Percentiles rank a stretch among this genome's conserved stretches.
These are phyloP conservation scores for Anadara kagoshimensis DNA, from an alignment of 1,140 invertebrate genomes.

Conservation along the genomic window DNA sequence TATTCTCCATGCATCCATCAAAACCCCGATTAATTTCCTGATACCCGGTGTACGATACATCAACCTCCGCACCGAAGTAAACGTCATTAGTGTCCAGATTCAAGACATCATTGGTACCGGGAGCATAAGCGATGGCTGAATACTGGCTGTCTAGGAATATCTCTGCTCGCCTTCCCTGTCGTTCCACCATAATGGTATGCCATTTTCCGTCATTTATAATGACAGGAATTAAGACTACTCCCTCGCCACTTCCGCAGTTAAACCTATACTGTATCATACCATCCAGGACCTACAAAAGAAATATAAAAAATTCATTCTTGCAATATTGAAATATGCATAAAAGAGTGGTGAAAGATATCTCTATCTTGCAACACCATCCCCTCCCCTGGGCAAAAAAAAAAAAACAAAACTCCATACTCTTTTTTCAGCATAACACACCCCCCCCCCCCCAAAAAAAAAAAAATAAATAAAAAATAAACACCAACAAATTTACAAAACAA, in stretches of 20 bases:
- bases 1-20: conserved; percentile 92
- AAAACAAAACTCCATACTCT: no score
- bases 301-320: no score
- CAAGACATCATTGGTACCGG: conserved; percentile 87
- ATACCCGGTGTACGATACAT: conserved; percentile 79
- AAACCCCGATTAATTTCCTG: conserved; percentile 87
- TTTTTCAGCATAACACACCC: no score
- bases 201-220: conserved; percentile 90
- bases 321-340: no score
- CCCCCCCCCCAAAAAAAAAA: no score
- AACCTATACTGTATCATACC: conserved; percentile 91
- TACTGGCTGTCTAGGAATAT: conserved; percentile 87
- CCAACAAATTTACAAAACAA: no score
- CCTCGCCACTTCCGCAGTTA: conserved; percentile 93
- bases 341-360: no score
- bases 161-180: conserved; percentile 82
- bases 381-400: no score
- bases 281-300: conserved; percentile 80
- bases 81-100: conserved; percentile 90
- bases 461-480: no score
- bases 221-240: conserved; percentile 84
- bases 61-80: conserved; percentile 89
- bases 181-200: conserved; percentile 89
- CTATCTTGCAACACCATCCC: no score
- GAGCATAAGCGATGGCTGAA: conserved; percentile 85